phyloP scores from a whole-genome alignment of 2,113 vertebrate genomes.

The Lepidothrix coronata region DNA sequence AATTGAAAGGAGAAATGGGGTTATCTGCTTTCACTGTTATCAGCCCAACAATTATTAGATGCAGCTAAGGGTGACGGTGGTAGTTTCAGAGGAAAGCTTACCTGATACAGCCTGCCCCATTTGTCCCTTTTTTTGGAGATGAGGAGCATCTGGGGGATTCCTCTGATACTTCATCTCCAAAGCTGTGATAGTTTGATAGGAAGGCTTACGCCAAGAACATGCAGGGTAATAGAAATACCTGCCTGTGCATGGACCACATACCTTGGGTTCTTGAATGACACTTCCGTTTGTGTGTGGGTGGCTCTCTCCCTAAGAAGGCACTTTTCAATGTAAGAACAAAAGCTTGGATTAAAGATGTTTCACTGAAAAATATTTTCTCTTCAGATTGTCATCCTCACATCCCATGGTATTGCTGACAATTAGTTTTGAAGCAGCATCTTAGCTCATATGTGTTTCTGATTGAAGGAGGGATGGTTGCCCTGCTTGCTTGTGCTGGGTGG shows the following conservation, averaged over 20 bases:
- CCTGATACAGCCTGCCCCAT: not conserved
- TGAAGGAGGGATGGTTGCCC: not conserved
- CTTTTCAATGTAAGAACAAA: not conserved
- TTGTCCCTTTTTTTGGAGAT: constrained; percentile 65
- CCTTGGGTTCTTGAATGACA: not conserved
- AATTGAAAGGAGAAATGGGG: constrained; percentile 12
- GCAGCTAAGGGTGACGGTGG: not conserved
- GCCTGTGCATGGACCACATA: not conserved
- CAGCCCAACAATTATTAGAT: not conserved
- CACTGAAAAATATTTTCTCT: not conserved
- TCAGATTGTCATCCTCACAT: not conserved
- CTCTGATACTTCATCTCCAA: not conserved
- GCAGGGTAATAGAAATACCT: not conserved
- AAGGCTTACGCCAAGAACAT: not conserved
- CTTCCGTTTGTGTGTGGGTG: not conserved
- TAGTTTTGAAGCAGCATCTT: not conserved
- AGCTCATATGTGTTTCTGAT: not conserved
- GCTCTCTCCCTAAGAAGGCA: not conserved
- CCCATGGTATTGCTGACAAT: not conserved
- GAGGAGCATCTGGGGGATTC: constrained; percentile 60
- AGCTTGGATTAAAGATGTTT: not conserved
- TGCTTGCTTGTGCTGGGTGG: not conserved
- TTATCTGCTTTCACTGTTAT: not conserved
- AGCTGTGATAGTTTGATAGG: not conserved
- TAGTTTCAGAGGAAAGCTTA: not conserved